Evolutionary conservation across 2,888 invertebrate species (phyloP).

Genomic region (Euphydryas editha): DNA sequence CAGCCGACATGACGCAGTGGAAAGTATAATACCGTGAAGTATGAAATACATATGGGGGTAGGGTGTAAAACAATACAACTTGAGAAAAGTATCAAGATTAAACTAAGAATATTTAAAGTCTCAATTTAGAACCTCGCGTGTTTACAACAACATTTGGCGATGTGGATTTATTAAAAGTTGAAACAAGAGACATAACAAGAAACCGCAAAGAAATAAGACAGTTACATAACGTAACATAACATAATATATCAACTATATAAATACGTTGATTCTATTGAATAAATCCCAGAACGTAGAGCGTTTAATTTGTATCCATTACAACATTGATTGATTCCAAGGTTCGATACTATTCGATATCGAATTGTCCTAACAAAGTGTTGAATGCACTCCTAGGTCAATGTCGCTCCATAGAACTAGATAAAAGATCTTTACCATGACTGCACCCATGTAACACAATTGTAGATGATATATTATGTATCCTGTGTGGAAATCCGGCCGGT

Average conservation of each 20-base stretch:
- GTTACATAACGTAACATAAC: neutral
- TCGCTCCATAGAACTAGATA: neutral
- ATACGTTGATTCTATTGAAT: neutral
- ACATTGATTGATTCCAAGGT: slow-evolving; percentile 29
- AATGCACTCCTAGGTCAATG: slow-evolving; percentile 19
- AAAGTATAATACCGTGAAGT: too few relatives aligned
- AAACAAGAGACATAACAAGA: too few relatives aligned
- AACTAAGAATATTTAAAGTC: too few relatives aligned
- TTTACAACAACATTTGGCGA: too few relatives aligned
- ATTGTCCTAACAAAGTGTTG: slow-evolving; percentile 12
- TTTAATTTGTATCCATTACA: slow-evolving; percentile 29
- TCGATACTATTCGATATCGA: slow-evolving; percentile 16
- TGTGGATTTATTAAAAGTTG: too few relatives aligned
- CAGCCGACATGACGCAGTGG: too few relatives aligned
- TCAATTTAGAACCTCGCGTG: too few relatives aligned
- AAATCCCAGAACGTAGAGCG: neutral
- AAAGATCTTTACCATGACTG: slow-evolving; percentile 1
- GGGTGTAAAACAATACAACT: too few relatives aligned
- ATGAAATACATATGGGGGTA: too few relatives aligned
- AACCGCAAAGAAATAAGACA: neutral
- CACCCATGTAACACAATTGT: neutral
- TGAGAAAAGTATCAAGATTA: too few relatives aligned
- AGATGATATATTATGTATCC: neutral
- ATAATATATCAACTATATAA: neutral
- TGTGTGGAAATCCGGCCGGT: neutral